These are phyloP conservation scores for Acheta domesticus DNA, from an alignment of 2,888 invertebrate genomes.

Conservation along the genomic window DNA sequence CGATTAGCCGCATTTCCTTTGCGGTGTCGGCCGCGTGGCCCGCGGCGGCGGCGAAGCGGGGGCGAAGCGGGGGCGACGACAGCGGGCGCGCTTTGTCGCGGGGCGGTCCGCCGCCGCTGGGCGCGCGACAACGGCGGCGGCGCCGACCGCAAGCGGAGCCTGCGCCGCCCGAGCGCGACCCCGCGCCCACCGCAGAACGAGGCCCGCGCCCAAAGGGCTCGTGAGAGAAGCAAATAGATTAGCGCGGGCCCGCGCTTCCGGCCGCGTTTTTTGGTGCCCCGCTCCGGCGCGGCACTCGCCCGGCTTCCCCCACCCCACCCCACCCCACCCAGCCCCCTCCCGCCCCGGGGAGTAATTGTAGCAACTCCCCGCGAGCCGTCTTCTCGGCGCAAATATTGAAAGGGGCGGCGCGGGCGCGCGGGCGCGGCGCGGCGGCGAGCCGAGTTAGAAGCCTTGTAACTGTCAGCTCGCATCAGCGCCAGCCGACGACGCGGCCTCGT, in stretches of 20 bases:
- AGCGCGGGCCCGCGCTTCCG: not conserved
- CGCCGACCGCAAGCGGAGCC: too few species aligned
- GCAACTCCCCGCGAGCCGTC: not conserved
- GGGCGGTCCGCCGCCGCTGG: too few species aligned
- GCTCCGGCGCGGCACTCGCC: not conserved
- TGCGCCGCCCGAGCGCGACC: too few species aligned
- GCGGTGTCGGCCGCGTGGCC: too few species aligned
- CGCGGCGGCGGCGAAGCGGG: too few species aligned
- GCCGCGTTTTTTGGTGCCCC: not conserved
- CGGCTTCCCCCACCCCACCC: not conserved
- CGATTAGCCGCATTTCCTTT: too few species aligned
- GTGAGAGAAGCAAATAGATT: constrained; percentile 18
- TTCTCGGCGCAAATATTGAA: constrained; percentile 4
- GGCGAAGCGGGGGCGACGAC: too few species aligned
- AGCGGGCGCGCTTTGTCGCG: too few species aligned
- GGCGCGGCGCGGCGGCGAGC: not conserved
- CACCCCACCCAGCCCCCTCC: not conserved
- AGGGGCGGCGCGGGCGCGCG: not conserved
- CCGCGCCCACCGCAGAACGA: too few species aligned
- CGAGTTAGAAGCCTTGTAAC: constrained; percentile 18
- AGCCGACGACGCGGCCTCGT: not conserved
- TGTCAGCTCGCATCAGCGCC: constrained; percentile 7
- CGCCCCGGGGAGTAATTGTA: not conserved
- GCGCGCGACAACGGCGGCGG: too few species aligned
- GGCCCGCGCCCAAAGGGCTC: not conserved